Evolutionary conservation across 2,888 invertebrate genomes (phyloP), one percentile per base, ranked within the genome.

Genomic region (Melanchra persicariae): DNA sequence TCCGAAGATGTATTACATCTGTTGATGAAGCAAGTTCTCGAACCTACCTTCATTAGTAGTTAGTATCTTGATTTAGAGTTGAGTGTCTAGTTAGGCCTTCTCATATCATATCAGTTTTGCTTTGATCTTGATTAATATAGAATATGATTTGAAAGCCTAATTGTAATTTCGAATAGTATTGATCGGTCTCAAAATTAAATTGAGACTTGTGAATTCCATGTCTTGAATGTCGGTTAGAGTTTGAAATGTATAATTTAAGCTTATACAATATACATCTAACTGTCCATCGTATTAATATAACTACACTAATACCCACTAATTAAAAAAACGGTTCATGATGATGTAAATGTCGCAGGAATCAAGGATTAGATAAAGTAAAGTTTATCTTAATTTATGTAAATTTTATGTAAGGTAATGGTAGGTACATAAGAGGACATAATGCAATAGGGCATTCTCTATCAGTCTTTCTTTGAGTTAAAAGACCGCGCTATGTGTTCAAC

Each of bases 31-130:
- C 76, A 61, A 83, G 71, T 75, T 75, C 55, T 66, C 51, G 62
- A 77, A 70, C 49, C 67, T 70, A 82, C 83, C 87, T 88, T 87
- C 89, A 90, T 91, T 90, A 90, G 85, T 86, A 82, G 87, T 87
- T 88, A 84, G 82, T 86, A 89, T 91, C 91, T 87, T 84, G 87
- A 88, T 90, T 86, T 82, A 84, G 79, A 78, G 79, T 77, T 63
- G 30, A 67, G 66, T 73, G 61, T 24, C 47, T 68, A 68, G 47
- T 47, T 62, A 68, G 51, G 37, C 54, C 57, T 52, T 47, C 5
- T 45, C 57, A 37, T 34, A 57, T 37, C 22, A 24, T 61, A 51
- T 58, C 0, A 58, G 59, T 43, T 66, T 17, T 62, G 15, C 57
- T 70, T 74, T 64, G 43, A 70, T 49, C 26, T 24, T 58, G 8